These are phyloP conservation scores for Papilio gigon DNA, from an alignment of 2,888 invertebrate genomes.

Conservation along the genomic window DNA sequence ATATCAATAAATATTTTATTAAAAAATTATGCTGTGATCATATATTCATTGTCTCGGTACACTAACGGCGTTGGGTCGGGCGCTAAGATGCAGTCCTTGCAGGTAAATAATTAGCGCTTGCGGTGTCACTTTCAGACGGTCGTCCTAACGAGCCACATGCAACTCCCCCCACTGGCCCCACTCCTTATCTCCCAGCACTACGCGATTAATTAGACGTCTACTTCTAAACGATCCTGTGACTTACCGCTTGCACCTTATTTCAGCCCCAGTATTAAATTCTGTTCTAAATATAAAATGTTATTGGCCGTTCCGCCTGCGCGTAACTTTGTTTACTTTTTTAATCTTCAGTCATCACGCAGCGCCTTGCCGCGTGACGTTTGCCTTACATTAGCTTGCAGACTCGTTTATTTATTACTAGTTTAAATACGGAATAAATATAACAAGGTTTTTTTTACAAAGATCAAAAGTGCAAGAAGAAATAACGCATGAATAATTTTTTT, in stretches of 20 bases:
- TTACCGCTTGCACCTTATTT: constrained; percentile 45
- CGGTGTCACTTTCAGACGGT: constrained; percentile 78
- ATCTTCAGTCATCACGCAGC: constrained; percentile 37
- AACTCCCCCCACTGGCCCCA: constrained; percentile 47
- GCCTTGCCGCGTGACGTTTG: constrained; percentile 35
- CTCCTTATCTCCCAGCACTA: constrained; percentile 52
- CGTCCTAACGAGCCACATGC: constrained; percentile 71
- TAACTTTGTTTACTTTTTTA: constrained; percentile 38
- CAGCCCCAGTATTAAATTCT: constrained; percentile 37
- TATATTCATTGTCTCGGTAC: constrained; percentile 24
- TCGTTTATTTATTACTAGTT: constrained; percentile 26
- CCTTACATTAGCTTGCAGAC: constrained; percentile 25
- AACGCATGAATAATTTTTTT: not conserved
- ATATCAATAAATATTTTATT: constrained; percentile 24
- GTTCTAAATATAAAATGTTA: constrained; percentile 39
- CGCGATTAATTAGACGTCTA: constrained; percentile 64
- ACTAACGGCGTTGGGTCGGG: constrained; percentile 52
- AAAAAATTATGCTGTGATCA: constrained; percentile 14
- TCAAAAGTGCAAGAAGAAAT: constrained; percentile 1
- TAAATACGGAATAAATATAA: constrained; percentile 27
- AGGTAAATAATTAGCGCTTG: constrained; percentile 75
- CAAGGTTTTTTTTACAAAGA: constrained; percentile 20
- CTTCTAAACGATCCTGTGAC: constrained; percentile 52
- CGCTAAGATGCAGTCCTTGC: constrained; percentile 64
- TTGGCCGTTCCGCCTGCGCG: constrained; percentile 26